Evolutionary conservation across 2,888 invertebrate species (phyloP), one percentile per base, ranked within the genome.

Genomic region (Meganola albula): DNA sequence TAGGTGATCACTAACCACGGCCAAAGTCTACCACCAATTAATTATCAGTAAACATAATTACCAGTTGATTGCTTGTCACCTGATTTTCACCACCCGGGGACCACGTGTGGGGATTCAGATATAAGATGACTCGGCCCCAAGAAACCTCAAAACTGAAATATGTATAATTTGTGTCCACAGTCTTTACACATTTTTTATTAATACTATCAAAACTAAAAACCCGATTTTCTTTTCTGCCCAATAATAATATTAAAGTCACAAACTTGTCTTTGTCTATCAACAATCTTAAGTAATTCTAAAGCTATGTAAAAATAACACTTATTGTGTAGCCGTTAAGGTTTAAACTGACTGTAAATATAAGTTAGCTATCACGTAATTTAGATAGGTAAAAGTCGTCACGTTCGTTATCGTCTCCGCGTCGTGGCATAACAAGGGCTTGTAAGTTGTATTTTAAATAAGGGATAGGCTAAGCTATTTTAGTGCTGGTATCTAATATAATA

Each of bases 371-470:
- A 36, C 44, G 48, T 64, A 63, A 68, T 65, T 63, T 62, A 40
- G 55, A 56, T 55, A 57, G 60, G 57, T 58, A 62, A 50, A 59
- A 56, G 58, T 50, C 48, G 61, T 67, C 69, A 69, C 69, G 69
- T 69, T 45, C 63, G 53, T 53, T 58, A 63, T 60, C 53, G 54
- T 44, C 51, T 51, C 51, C 69, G 67, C 69, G 69, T 60, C 55
- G 44, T 31, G 44, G 69, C 65, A 70, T 70, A 70, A 70, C 68
- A 62, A 63, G 58, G 50, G 50, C 57, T 45, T 56, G 63, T 58
- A 59, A 64, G 62, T 60, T 57, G 50, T 56, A 55, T 48, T 48
- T 37, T 33, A 46, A 45, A 46, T 48, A 53, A 56, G 48, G 53
- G 52, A 54, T 58, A 51, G 51, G 49, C 58, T 55, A 48, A 53